A percentile compares a stretch with the other conserved stretches of the same genome.
Evolutionary conservation across 1,140 invertebrate genomes (phyloP).

Genomic region (Lasioglossum albipes): DNA sequence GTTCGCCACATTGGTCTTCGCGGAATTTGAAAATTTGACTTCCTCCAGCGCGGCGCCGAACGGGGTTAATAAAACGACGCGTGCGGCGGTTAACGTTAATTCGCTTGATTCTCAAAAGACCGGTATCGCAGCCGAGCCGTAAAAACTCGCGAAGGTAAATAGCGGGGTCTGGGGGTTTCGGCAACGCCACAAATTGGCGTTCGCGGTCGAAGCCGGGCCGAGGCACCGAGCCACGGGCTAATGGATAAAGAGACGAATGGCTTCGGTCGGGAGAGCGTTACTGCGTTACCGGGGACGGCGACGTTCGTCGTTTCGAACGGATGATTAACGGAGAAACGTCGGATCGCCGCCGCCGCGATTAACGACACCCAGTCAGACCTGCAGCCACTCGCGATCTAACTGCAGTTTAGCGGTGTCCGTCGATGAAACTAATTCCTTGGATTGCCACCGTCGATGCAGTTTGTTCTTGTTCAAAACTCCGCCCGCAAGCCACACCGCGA

Average conservation of each 20-base stretch:
- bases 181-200: neutral
- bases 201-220: neutral
- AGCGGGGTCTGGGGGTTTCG: neutral
- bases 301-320: conserved; percentile 2
- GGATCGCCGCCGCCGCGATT: neutral
- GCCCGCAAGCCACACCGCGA: neutral
- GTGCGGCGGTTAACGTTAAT: neutral
- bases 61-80: neutral
- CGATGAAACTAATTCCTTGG: conserved; percentile 6
- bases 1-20: too few species aligned
- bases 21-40: too few species aligned
- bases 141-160: conserved; percentile 6
- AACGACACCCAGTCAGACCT: conserved; percentile 2
- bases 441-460: neutral
- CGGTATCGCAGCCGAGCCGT: neutral
- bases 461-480: neutral
- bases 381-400: conserved; percentile 2
- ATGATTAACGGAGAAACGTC: conserved; percentile 3
- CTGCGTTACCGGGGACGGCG: neutral
- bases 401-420: neutral
- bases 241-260: conserved; percentile 6
- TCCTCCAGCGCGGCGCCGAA: neutral
- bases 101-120: neutral
- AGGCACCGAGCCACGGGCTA: neutral
- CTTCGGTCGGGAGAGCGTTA: conserved; percentile 3